Evolutionary conservation across 1,140 invertebrate genomes (phyloP), one percentile per base, ranked within the genome.

Genomic region (Colletes gigas): DNA sequence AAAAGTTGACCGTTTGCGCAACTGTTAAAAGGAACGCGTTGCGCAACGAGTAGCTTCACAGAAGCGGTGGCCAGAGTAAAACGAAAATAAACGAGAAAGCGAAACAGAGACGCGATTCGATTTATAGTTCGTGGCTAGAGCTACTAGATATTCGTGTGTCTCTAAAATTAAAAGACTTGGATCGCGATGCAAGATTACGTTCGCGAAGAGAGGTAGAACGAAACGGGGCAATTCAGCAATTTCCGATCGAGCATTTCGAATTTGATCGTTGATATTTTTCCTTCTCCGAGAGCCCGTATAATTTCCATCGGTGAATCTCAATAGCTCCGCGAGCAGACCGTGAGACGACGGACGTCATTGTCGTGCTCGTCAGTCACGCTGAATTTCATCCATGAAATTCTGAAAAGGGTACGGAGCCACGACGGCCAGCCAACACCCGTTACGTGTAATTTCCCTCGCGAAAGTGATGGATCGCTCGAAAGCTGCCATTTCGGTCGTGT

Each of bases 391-490:
- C 15, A 67, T 71, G 57, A 83, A 60, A 74, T 62, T n/a, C 47
- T 50, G 41, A 74, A 83, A 66, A 73, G 52, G 12, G 39, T 3
- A 10, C 59, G 1, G 30, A 39, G n/a, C 50, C 12, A 54, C n/a
- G 15, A 52, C 30, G 19, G 14, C 39, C 54, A 62, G 21, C 63
- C 19, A 67, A 59, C 55, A 77, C 52, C 62, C 78, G 75, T 75
- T 68, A 77, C 30, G 76, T 62, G 57, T 63, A 84, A 84, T 74
- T 47, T 75, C 21, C 77, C 57, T 73, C 19, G 66, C 62, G 66
- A 60, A 85, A 75, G 57, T 83, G 83, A 84, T 70, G 70, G 65
- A 84, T 84, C 69, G 83, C 59, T 69, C 63, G 60, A 52, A 60
- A 50, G 47, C 71, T 65, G 54, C 50, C 69, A 69, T 50, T 74